Evolutionary conservation across 2,797 vertebrate species (phyloP), one percentile per base, ranked within the genome.

Genomic region (Falco peregrinus): DNA sequence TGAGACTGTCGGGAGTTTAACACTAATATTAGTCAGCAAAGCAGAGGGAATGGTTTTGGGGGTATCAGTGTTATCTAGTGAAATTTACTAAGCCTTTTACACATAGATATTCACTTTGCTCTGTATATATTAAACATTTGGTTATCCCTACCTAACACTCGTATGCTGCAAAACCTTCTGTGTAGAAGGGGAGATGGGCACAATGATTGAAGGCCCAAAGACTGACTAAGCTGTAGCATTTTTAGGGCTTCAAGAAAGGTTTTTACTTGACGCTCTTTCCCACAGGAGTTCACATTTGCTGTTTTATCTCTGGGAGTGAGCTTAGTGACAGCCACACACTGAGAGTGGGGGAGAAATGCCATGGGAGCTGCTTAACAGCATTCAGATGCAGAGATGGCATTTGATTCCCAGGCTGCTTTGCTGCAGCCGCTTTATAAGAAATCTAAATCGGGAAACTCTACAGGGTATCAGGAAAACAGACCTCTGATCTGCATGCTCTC

Each of bases 341-440:
- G 97, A 97, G 97, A 97, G 90, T 87, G 94, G 39, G 67, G 56
- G 91, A 93, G 95, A 97, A 98, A 97, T 97, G 97, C 95, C 98
- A 98, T 84, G 97, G 97, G 98, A 97, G 74, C 95, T 91, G 87
- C 97, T 97, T 94, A 96, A 71, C 89, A 65, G 97, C 94, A 96
- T 97, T 96, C 96, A 97, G 95, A 98, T 97, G 96, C 94, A 80
- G 97, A 95, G 95, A 91, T 98, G 97, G 96, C 97, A 98, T 98
- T 98, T 98, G 95, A 97, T 96, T 97, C 76, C 82, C 64, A 95
- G 89, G 76, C 64, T 94, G 79, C 94, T 83, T 78, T 76, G 78
- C 93, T 78, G 88, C 85, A 76, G 96, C 80, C 0, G n/a, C 91
- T 91, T 89, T 93, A 80, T 90, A 95, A 96, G 84, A 80, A 95